Percentiles rank a stretch among this genome's conserved stretches.
These are phyloP conservation scores for Falcunculus frontatus DNA, from an alignment of 2,113 vertebrate genomes.

Conservation along the genomic window DNA sequence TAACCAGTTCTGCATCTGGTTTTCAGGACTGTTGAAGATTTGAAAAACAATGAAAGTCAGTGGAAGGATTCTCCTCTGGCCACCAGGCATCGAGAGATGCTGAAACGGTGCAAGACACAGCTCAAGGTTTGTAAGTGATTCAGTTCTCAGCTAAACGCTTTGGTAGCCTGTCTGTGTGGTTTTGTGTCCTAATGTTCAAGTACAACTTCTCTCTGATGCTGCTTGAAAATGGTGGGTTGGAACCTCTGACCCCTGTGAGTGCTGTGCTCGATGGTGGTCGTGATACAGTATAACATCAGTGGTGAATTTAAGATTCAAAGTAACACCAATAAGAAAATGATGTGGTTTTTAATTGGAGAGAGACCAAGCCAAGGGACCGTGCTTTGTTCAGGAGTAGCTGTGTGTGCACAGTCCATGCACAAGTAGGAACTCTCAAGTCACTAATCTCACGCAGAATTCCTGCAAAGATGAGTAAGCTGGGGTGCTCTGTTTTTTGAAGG, in stretches of 20 bases:
- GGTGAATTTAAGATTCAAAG: neutral
- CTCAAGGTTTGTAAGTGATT: conserved; percentile 86
- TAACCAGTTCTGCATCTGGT: neutral
- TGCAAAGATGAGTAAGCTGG: neutral
- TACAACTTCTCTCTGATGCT: neutral
- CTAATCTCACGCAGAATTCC: neutral
- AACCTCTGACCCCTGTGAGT: neutral
- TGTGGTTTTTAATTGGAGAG: neutral
- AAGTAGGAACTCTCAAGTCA: accelerated
- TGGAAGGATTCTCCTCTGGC: conserved; percentile 97
- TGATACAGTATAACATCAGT: neutral
- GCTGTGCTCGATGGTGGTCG: accelerated
- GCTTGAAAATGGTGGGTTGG: neutral
- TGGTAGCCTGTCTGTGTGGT: neutral
- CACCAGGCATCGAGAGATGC: conserved; percentile 93
- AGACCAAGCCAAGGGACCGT: neutral
- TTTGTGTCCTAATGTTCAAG: neutral
- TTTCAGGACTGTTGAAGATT: conserved; percentile 92
- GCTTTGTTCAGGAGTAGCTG: neutral
- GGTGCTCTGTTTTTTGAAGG: neutral
- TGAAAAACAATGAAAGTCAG: conserved; percentile 96
- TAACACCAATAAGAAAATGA: neutral
- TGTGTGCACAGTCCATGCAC: neutral
- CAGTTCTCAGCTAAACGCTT: neutral
- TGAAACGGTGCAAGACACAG: conserved; percentile 97